Base-by-base conservation (phyloP, 2,888 invertebrate species). In the Panzeria rudis region DNA sequence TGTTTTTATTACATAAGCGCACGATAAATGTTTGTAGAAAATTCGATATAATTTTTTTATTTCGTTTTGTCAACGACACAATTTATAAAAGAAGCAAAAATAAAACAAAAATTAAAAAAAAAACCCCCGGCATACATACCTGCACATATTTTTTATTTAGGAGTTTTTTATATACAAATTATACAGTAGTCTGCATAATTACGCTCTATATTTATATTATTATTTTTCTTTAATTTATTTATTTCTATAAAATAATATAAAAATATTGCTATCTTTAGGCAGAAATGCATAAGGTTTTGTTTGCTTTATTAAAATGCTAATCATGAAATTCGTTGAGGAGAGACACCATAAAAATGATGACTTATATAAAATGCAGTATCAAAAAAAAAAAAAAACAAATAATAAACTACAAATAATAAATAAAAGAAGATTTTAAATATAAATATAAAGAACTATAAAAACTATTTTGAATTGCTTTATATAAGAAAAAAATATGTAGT, bases 261-360 rank as follows among this genome's bases (percentile, higher is more conserved):
- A 32, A 59, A n/a, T 5, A 61, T 17, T 77, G 38, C 52, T 77
- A 69, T 78, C 41, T 71, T 54, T 50, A 41, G 59, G 15, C 59
- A 35, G 5, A 50, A 61, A 38, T 69, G 59, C 44, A 44, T 44
- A 20, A 44, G 17, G 25, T 62, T 72, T 47, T n/a, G n/a, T n/a
- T 41, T 41, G 11, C 41, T 75, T 71, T 56, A 84, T 84, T 79
- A 75, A 79, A 71, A 79, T 84, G 79, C 75, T 32, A 79, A 79
- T 79, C 83, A 84, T 76, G 75, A 52, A 54, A 47, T 64, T 56
- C 1, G 25, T 68, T 61, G 32, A 7, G 11, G 7, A 41, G 7
- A 52, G 61, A 20, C 66, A 29, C 72, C 47, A 59, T 68, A 68
- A 81, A 68, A 68, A 68, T 54, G 35, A 61, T 75, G 68, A 81